Evolutionary conservation across 2,888 invertebrate genomes (phyloP), one percentile per base, ranked within the genome.

Genomic region (Himalopsyche japonica): DNA sequence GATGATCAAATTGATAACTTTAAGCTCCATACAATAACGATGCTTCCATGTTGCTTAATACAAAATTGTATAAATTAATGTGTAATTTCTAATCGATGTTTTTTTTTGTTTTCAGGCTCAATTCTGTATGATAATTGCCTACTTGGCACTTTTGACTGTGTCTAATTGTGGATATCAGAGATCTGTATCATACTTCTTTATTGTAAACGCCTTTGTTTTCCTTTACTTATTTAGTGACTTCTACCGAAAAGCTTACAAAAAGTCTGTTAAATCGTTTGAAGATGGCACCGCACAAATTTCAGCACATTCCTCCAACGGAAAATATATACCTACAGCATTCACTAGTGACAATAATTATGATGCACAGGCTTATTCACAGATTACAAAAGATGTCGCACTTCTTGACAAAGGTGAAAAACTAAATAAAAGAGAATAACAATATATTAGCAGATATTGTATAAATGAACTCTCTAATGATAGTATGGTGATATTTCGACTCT

Each of bases 91-190:
- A 20, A 77, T 43, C 15, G 6, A 57, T 57, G 57, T 20, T 57
- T 57, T 57, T 2, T 10, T 37, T 20, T 64, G 30, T 83, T 91
- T 90, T 24, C 91, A 94, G 94, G 89, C 93, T 1, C 96, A 96
- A 89, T 95, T 96, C 88, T 90, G 93, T 34, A 89, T 95, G 64
- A 95, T 95, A 92, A 91, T 95, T 30, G 89, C 90, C 10, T 95
- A 95, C 89, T 93, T 95, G 89, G 89, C 91, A 32, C 90, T 91
- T 89, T 93, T 92, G 0, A 91, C 94, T 85, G 91, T 93, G 87
- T 93, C 93, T 84, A 93, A 94, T 86, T 94, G 94, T 88, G 93
- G 94, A 88, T 93, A 93, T 87, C 94, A 95, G 0, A 92, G 93
- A 82, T 90, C 92, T 0, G 91, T 95, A 85, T 92, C 94, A 0